Base-by-base conservation (phyloP, 1,140 invertebrate genomes). In the Arctopsyche grandis region DNA sequence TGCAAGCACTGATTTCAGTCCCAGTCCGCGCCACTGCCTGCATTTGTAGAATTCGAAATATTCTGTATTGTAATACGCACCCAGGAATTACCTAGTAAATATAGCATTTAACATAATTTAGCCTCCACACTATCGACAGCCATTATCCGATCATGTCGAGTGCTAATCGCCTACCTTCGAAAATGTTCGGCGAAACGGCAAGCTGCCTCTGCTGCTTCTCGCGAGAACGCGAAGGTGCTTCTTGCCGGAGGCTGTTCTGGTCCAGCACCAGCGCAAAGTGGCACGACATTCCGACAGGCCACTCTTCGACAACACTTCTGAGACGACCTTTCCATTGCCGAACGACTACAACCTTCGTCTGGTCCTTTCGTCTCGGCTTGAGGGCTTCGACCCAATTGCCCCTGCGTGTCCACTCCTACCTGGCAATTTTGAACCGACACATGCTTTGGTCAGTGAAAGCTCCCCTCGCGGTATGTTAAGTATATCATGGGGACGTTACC, bases 211-310 rank as follows among this genome's bases (percentile, higher is more conserved):
- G 29, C 29, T 38, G 29, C 29, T 38, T 38, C 29, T 38, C 29
- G 29, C 29, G 29, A 52, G 16, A 52, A 52, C 48, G 48, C 10
- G 48, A 52, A 52, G 12, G 48, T 14, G 16, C 48, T 16, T 52
- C 48, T 12, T 12, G 48, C 48, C 48, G 48, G 48, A 52, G 48
- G 48, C 16, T 52, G 48, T 38, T 38, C 29, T 38, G 29, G 29
- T 38, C 29, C 10, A 52, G 48, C 10, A 56, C 19, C 19, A 10
- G 4, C 21, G 21, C 69, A 16, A 74, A 74, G 71, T 74, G 24
- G 71, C 71, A 74, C 71, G 71, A 74, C 71, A 56, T 74, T 74
- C 71, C 71, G 9, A 12, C 63, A 52, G 63, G 63, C 24, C 9
- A 12, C 12, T 66, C 63, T 24, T 26, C 69, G 71, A 24, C 48